Evolutionary conservation across 1,140 invertebrate species (phyloP), one percentile per base, ranked within the genome.

Genomic region (Drosophila auraria): DNA sequence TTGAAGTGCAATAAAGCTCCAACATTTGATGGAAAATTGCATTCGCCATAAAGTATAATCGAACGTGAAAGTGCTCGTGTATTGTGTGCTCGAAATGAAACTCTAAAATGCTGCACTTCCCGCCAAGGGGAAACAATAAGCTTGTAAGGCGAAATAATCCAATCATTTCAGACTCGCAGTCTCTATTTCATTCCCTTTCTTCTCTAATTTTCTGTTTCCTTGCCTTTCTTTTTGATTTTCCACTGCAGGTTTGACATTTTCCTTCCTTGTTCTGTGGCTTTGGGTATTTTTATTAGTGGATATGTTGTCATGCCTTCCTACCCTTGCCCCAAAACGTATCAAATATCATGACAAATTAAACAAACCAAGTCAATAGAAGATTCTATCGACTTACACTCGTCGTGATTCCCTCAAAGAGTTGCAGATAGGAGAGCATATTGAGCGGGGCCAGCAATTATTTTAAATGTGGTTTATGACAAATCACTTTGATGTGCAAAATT

Each of bases 131-230:
- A 64, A 38, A 20, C 45, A 68, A 65, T 63, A 66, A 68, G 42
- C 64, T 68, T n/a, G 44, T 49, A 64, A 30, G 44, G 64, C 23
- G 33, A 68, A 20, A 40, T 66, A 54, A 70, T 71, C 61, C 38
- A 63, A 86, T 82, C 76, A 82, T 56, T 65, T 81, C 70, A 78
- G 78, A 66, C 63, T 78, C n/a, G 58, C 20, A 25, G 33, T 25
- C 15, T 8, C 17, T 45, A 42, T 44, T 58, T 56, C 11, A 14
- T 38, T 36, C 17, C 17, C 40, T 42, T 42, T 60, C 40, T 44
- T 30, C 36, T 33, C 11, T 4, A n/a, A 40, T 38, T 49, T 33
- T 20, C 11, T 7, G 6, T 12, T 65, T 15, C 64, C 27, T 36
- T 45, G 9, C 3, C 3, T 62, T 44, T 42, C 23, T 9, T 25